Evolutionary conservation across 1,140 invertebrate genomes (phyloP), one percentile per base, ranked within the genome.

Genomic region (Spodoptera frugiperda): DNA sequence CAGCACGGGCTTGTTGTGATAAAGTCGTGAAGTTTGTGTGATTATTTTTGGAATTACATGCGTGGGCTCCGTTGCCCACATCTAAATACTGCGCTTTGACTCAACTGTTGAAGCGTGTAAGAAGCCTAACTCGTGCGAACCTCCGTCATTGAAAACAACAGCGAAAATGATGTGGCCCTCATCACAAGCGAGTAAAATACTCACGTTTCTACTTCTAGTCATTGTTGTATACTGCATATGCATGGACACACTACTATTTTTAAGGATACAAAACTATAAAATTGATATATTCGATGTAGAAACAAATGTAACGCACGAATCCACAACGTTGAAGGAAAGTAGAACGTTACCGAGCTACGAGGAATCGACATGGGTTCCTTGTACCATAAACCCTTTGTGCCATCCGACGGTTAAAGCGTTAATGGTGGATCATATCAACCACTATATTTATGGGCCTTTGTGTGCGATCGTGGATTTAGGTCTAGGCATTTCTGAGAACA

Each of bases 341-440:
- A 85, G 61, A 71, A 39, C 49, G 8, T 68, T 76, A 14, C 55
- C 74, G 55, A 87, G 83, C 78, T 96, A 96, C 79, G 94, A 95
- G 63, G 93, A 95, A 54, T 90, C 94, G 12, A 95, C 95, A 1
- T 96, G 95, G 95, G 84, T 97, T 39, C 94, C 95, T 4, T 97
- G 96, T 84, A 94, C 95, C 73, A 94, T 97, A 33, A 96, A 97
- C 85, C 97, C 97, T 0, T 87, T 97, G 0, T 97, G 97, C 83
- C 95, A 96, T 86, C 95, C 97, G 1, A 97, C 97, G 0, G 96
- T 97, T 0, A 97, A 97, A 90, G 96, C 95, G 14, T 88, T 97
- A 61, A 95, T 97, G 88, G 89, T 97, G 25, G 97, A 97, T 84
- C 96, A 97, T 79, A 95, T 96, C 5, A 97, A 97, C 87, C 96